A percentile compares a stretch with the other conserved stretches of the same genome.
Evolutionary conservation across 2,888 invertebrate genomes (phyloP).

Genomic region (Biston stratarius): DNA sequence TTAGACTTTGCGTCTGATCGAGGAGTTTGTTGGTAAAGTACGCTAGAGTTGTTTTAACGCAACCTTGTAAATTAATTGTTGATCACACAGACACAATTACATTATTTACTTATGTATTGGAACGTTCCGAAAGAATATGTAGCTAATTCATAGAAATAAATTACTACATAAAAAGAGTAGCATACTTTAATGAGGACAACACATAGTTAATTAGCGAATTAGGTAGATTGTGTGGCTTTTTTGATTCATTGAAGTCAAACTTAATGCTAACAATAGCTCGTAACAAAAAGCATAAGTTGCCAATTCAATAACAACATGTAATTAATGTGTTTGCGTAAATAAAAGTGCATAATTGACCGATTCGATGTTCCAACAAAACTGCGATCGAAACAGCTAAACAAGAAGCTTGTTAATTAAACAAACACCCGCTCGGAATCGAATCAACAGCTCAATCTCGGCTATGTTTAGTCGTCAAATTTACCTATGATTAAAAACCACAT

Average conservation of each 20-base stretch:
- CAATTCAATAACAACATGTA: background rate
- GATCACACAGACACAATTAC: slow-evolving; percentile 53
- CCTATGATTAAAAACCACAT: slow-evolving; percentile 82
- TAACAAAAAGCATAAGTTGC: background rate
- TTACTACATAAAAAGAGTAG: background rate
- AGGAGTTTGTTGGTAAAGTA: slow-evolving; percentile 74
- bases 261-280: background rate
- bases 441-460: slow-evolving; percentile 57
- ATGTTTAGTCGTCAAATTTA: slow-evolving; percentile 78
- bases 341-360: slow-evolving; percentile 40
- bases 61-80: slow-evolving; percentile 78
- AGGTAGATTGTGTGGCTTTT: background rate
- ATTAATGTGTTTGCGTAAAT: slow-evolving; percentile 15
- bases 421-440: slow-evolving; percentile 50
- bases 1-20: slow-evolving; percentile 83
- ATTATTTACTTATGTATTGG: slow-evolving; percentile 38
- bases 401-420: slow-evolving; percentile 48
- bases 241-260: too few relatives aligned
- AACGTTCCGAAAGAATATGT: slow-evolving; percentile 15
- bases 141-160: background rate
- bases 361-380: slow-evolving; percentile 41
- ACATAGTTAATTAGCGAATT: background rate
- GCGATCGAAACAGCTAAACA: slow-evolving; percentile 43
- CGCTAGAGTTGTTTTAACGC: slow-evolving; percentile 61
- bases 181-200: slow-evolving; percentile 2